These are phyloP conservation scores for Alosa sapidissima DNA, from an alignment of 2,797 vertebrate genomes.

Conservation along the genomic window DNA sequence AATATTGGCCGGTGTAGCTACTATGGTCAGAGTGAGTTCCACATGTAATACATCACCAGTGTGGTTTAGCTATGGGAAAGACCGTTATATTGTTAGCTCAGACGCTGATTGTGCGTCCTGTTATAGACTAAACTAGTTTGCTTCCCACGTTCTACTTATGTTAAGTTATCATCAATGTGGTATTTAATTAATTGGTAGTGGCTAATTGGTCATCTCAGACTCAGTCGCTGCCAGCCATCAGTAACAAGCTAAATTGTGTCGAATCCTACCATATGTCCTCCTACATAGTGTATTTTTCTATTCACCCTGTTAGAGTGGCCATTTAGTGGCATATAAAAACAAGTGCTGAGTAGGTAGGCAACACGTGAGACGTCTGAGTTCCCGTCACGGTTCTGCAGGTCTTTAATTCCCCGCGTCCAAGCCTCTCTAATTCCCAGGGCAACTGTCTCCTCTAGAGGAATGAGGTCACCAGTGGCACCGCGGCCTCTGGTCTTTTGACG, in stretches of 20 bases:
- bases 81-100: neutral
- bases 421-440: neutral
- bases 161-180: neutral
- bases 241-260: neutral
- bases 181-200: neutral
- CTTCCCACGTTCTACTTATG: neutral
- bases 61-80: neutral
- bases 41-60: neutral
- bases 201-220: neutral
- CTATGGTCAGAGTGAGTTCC: neutral
- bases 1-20: neutral
- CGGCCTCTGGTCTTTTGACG: constrained; percentile 34
- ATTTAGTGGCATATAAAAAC: neutral
- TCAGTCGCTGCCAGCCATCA: neutral
- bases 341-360: neutral
- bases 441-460: constrained; percentile 32
- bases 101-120: neutral
- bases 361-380: constrained; percentile 1
- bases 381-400: neutral
- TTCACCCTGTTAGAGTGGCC: neutral
- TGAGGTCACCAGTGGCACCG: constrained; percentile 39
- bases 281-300: neutral
- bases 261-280: neutral
- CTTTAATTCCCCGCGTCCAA: constrained; percentile 7
- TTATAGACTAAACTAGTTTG: neutral